These are phyloP conservation scores for Ichneumoninae sp. DNA, from an alignment of 2,888 invertebrate species.

Conservation along the genomic window DNA sequence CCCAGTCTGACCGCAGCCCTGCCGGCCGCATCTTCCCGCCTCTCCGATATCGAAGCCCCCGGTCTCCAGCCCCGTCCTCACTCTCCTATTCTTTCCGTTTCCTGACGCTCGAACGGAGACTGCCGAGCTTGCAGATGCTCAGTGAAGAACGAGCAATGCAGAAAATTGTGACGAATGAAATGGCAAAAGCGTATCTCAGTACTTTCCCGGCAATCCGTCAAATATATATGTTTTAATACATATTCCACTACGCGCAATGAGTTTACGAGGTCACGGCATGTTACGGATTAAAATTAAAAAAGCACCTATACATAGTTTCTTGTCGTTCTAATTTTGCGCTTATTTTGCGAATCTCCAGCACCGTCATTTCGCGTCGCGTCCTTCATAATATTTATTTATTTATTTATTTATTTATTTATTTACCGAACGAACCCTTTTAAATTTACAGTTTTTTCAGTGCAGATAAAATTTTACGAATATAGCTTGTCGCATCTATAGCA, in stretches of 20 bases:
- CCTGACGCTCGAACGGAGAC: neutral
- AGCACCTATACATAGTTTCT: neutral
- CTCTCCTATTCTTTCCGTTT: slow-evolving; percentile 1
- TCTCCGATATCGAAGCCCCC: slow-evolving; percentile 56
- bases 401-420: slow-evolving; percentile 25
- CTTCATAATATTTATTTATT: neutral
- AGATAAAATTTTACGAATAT: too few relatives aligned
- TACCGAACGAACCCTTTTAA: too few relatives aligned
- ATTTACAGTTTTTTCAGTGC: too few relatives aligned
- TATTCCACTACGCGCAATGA: neutral
- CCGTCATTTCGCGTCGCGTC: neutral
- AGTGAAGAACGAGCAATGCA: neutral
- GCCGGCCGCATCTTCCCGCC: slow-evolving; percentile 50
- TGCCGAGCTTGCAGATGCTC: neutral
- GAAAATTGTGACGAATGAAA: slow-evolving; percentile 32
- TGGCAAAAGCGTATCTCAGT: neutral
- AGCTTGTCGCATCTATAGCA: too few relatives aligned
- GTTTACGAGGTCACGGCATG: neutral
- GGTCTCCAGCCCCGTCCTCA: slow-evolving; percentile 1
- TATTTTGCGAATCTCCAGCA: neutral
- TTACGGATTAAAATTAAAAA: neutral
- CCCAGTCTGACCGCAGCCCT: slow-evolving; percentile 63
- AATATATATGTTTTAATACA: neutral
- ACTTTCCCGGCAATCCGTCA: neutral
- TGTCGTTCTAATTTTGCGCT: neutral